Evolutionary conservation across 2,888 invertebrate genomes (phyloP).

Genomic region (Schrankia costaestrigalis): DNA sequence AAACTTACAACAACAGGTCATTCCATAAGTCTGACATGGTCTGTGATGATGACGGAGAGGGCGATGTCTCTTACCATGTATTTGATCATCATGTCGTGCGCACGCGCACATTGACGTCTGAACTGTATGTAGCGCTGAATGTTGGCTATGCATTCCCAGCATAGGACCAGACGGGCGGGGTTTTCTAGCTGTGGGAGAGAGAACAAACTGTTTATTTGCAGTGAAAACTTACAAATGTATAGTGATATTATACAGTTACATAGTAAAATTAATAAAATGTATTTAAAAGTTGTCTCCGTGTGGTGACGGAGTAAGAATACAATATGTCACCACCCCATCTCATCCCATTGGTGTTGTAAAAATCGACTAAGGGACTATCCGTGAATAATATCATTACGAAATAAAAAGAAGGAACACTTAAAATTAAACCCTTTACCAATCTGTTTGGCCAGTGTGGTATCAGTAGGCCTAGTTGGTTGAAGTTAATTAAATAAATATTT

Average conservation of each 20-base stretch:
- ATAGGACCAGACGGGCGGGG: slow-evolving; percentile 22
- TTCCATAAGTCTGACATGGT: not conserved
- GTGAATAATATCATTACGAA: too few species aligned
- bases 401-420: too few species aligned
- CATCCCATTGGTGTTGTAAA: too few species aligned
- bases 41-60: not conserved
- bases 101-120: slow-evolving; percentile 38
- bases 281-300: too few species aligned
- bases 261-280: too few species aligned
- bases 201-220: not conserved
- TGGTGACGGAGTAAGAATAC: too few species aligned
- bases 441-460: too few species aligned
- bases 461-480: too few species aligned
- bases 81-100: slow-evolving; percentile 32
- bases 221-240: not conserved
- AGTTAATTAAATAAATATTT: too few species aligned
- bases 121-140: slow-evolving; percentile 37
- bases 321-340: too few species aligned
- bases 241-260: not conserved
- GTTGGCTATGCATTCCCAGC: slow-evolving; percentile 50
- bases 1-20: not conserved
- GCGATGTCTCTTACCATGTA: slow-evolving; percentile 39
- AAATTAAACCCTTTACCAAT: too few species aligned
- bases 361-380: too few species aligned
- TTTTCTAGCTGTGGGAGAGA: not conserved